Conservation (phyloP, 2,797 vertebrate genomes). For the Dendrocincla fuliginosa region DNA sequence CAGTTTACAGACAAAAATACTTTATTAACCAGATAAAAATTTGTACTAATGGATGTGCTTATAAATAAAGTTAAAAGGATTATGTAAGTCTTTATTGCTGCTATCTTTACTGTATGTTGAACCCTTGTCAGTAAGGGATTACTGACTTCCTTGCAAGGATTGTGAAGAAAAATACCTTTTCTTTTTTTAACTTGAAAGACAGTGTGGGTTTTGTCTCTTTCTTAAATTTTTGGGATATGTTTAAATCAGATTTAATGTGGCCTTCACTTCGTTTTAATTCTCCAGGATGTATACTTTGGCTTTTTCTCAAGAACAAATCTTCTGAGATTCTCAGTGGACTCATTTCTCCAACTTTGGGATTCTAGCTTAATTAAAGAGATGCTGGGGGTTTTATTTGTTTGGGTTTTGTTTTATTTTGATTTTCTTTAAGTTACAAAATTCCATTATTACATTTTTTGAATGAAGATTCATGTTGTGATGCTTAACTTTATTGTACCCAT, state of each 20-base stretch:
- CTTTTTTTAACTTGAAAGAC: not conserved
- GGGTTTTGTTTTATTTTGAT: not conserved
- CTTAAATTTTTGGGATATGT: not conserved
- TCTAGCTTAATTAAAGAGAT: not conserved
- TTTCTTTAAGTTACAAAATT: not conserved
- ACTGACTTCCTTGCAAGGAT: not conserved
- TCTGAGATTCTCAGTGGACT: constrained; percentile 3
- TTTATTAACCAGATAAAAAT: not conserved
- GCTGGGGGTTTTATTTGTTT: not conserved
- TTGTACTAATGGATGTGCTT: not conserved
- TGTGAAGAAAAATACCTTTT: not conserved
- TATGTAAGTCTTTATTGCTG: not conserved
- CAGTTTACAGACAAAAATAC: constrained; percentile 1
- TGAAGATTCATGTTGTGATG: not conserved
- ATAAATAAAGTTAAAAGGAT: not conserved
- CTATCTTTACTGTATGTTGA: not conserved
- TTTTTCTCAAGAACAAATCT: constrained; percentile 3
- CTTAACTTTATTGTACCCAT: not conserved
- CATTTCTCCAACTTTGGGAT: not conserved
- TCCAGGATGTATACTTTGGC: constrained; percentile 57
- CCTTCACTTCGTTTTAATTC: constrained; percentile 51
- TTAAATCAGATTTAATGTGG: constrained; percentile 36
- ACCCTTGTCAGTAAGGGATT: not conserved
- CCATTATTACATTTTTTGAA: not conserved
- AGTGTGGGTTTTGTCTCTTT: constrained; percentile 6